Evolutionary conservation across 2,797 vertebrate species (phyloP), one percentile per base, ranked within the genome.

Genomic region (Alouatta caraya): DNA sequence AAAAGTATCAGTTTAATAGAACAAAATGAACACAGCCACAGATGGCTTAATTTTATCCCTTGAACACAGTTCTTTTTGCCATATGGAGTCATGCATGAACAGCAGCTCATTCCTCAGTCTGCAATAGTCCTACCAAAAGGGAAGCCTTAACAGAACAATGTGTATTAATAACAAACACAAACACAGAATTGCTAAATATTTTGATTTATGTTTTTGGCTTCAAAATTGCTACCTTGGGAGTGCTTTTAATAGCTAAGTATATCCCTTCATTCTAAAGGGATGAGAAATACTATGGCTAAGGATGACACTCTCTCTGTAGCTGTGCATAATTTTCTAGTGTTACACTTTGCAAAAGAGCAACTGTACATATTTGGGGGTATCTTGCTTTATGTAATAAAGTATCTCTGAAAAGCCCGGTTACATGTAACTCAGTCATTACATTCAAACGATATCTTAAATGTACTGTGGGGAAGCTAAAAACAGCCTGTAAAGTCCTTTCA

Each of bases 121-220:
- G 57, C 67, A 91, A 86, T 42, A 90, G 81, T 83, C 24, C 52
- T 76, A 64, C 83, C 52, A 79, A 89, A 97, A 81, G 50, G 44
- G 39, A 95, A 93, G n/a, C 72, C 75, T 92, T 92, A 93, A 82
- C 50, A 92, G 84, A 93, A 57, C 37, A 79, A 79, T 75, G 52
- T 91, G 72, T 84, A 76, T 91, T 93, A 93, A 84, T 86, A 85
- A 81, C 39, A 70, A 88, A 96, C 37, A 88, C 13, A 89, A 84
- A 96, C 50, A 86, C 37, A 95, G 14, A 81, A 48, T 81, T 92
- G 39, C 30, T 82, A 88, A 96, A 93, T 96, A 95, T 88, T 97
- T 97, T 93, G 64, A 90, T 50, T 96, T 85, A 57, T 11, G 61
- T 57, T 85, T 26, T 81, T 90, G 93, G 37, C 30, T 75, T 33